phyloP scores from a whole-genome alignment of 2,888 invertebrate genomes.

The Pollenia amentaria region DNA sequence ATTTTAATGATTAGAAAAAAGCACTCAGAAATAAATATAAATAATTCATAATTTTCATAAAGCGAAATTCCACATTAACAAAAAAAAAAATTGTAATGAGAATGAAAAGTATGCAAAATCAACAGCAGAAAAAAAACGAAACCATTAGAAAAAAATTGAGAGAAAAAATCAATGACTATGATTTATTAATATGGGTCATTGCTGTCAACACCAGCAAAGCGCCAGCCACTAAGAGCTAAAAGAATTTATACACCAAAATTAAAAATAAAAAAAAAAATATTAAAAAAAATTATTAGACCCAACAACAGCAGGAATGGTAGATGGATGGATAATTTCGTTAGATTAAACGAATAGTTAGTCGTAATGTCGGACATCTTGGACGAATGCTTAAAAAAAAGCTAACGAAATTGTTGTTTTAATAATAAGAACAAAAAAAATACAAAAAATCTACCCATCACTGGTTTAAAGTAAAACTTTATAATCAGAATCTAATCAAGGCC shows the following conservation, averaged over 20 bases:
- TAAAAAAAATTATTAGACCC: no score
- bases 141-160: conserved; percentile 1
- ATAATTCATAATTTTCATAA: conserved; percentile 45
- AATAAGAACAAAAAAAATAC: conserved; percentile 1
- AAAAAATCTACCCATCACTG: no score
- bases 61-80: conserved; percentile 30
- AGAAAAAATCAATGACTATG: conserved; percentile 76
- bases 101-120: conserved; percentile 14
- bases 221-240: conserved; percentile 34
- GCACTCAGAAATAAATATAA: conserved; percentile 41
- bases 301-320: conserved; percentile 29
- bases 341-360: conserved; percentile 9
- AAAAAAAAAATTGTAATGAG: conserved; percentile 6
- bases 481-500: no score
- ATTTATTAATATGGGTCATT: conserved; percentile 83
- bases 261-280: no score
- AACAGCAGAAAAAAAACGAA: conserved; percentile 22
- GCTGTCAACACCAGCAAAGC: conserved; percentile 78
- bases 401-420: conserved; percentile 13
- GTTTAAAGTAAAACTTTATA: no score
- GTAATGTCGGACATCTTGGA: not conserved
- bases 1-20: conserved; percentile 8
- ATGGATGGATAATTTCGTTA: conserved; percentile 24
- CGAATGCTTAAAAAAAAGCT: not conserved
- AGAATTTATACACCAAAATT: conserved; percentile 9